phyloP scores from a whole-genome alignment of 2,888 invertebrate species.

The Sturmia bella region DNA sequence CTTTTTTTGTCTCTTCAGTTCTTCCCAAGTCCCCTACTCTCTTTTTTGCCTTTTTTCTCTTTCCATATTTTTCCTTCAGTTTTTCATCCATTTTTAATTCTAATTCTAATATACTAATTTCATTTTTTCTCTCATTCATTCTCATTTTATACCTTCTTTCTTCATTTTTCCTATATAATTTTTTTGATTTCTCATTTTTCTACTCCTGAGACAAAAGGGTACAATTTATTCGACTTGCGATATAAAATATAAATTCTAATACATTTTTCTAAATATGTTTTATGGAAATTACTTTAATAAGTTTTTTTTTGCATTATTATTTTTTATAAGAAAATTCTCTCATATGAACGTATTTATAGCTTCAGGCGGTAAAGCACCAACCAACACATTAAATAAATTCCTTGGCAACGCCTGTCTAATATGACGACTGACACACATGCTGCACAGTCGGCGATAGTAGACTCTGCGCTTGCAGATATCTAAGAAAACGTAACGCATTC shows the following conservation, averaged over 20 bases:
- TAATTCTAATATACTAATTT: no score
- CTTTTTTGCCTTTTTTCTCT: no score
- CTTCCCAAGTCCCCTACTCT: no score
- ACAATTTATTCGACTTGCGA: conserved; percentile 1
- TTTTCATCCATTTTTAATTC: no score
- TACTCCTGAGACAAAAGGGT: background rate
- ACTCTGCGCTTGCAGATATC: background rate
- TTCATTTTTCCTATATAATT: no score
- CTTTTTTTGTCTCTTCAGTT: no score
- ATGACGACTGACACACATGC: conserved; percentile 12
- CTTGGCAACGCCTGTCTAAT: conserved; percentile 47
- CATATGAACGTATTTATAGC: conserved; percentile 8
- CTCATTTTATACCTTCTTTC: no score
- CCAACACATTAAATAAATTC: conserved; percentile 55
- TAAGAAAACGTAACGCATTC: conserved; percentile 37
- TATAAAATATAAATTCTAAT: no score
- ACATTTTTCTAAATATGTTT: background rate
- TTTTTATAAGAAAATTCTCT: conserved; percentile 15
- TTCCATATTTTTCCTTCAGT: no score
- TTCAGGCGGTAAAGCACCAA: conserved; percentile 46
- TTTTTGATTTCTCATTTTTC: no score
- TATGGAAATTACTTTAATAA: conserved; percentile 53
- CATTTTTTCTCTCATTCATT: no score
- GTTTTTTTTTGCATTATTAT: conserved; percentile 35
- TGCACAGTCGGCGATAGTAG: conserved; percentile 17